Base-by-base conservation (phyloP, 2,797 vertebrate species). In the Pampus argenteus region DNA sequence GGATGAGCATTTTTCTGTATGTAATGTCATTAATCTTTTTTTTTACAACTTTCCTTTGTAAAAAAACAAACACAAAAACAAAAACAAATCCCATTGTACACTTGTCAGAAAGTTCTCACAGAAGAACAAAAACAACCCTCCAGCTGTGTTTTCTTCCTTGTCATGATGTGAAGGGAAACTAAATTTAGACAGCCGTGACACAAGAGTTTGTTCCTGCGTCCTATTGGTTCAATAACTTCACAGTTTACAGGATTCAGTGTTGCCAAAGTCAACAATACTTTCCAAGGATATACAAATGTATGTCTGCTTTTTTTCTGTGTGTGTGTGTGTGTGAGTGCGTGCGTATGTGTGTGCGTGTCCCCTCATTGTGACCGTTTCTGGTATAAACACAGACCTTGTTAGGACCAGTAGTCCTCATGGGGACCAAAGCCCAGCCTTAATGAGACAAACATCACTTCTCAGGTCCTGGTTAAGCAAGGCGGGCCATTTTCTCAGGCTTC, bases 91-190 rank as follows among this genome's bases (percentile, higher is more conserved):
- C 84, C 59, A 82, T 91, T 87, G 87, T 90, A 48, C 66, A 77
- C 70, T 56, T 73, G 86, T 86, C 79, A 79, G 60, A 83, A 82
- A 50, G 80, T 78, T 90, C 86, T 86, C 86, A 81, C 79, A 82
- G 66, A 79, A 79, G 78, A 85, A 91, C 82, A 89, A 90, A 90
- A 92, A 91, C 89, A 92, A 85, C 42, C 63, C 40, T 73, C 85
- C 91, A 90, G 91, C 91, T 92, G 91, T 85, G 91, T 88, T 90
- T 91, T 90, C 84, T 85, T 91, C 87, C 82, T 74, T 9, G 28
- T 75, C 55, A 68, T 51, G 67, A 87, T 81, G 82, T 76, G 79
- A 88, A 40, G 49, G 61, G 54, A 78, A 80, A 71, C 91, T 92
- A 91, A 90, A 92, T 79, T 88, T 91, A 92, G 77, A 80, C 34